Evolutionary conservation across 2,113 vertebrate genomes (phyloP).

Genomic region (Neoarius graeffei): DNA sequence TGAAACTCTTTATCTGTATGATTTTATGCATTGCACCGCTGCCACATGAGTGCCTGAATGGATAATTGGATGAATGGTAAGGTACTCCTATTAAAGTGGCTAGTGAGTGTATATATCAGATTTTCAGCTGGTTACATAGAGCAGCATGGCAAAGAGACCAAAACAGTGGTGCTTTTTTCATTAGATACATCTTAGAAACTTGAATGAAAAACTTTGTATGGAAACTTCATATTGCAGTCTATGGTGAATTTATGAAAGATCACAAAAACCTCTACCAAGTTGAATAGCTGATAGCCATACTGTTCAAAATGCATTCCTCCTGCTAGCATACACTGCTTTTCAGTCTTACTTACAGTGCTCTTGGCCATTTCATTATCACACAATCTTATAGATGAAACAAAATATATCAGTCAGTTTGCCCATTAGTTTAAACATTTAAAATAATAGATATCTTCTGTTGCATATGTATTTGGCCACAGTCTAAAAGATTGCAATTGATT

Average conservation of each 20-base stretch:
- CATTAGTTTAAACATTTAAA: not conserved
- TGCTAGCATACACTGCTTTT: not conserved
- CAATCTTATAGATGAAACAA: not conserved
- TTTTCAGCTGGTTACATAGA: not conserved
- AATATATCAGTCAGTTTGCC: not conserved
- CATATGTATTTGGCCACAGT: not conserved
- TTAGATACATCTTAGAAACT: not conserved
- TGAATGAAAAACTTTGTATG: not conserved
- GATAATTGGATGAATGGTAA: too few species aligned
- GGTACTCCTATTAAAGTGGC: too few species aligned
- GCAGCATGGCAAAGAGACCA: not conserved
- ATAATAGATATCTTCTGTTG: not conserved
- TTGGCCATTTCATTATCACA: not conserved
- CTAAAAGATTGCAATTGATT: not conserved
- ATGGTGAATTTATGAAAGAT: too few species aligned
- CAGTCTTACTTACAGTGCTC: not conserved
- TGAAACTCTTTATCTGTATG: too few species aligned
- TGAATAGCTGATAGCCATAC: not conserved
- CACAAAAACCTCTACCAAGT: too few species aligned
- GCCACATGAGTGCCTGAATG: too few species aligned
- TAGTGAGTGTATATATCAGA: too few species aligned
- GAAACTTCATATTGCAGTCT: not conserved
- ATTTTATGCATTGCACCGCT: too few species aligned
- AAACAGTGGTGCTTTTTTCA: not conserved
- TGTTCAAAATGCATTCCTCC: not conserved